These are phyloP conservation scores for Macrobrachium nipponense DNA, from an alignment of 1,140 invertebrate species.

Conservation along the genomic window DNA sequence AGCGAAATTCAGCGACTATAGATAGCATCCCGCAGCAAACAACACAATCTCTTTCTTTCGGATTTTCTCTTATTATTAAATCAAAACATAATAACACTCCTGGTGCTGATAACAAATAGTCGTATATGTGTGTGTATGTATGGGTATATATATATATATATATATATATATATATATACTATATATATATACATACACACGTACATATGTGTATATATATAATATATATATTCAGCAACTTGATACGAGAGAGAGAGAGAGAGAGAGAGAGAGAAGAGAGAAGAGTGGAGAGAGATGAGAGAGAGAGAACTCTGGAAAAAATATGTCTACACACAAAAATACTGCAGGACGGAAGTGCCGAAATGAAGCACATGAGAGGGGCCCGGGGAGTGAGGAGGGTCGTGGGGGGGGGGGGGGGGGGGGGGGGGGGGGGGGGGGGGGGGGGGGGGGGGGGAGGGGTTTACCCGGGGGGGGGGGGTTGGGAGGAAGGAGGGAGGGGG, in stretches of 20 bases:
- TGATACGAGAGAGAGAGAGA: conserved; percentile 1
- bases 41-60: too few relatives aligned
- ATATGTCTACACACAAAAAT: too few relatives aligned
- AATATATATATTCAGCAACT: too few relatives aligned
- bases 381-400: neutral
- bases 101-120: neutral
- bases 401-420: neutral
- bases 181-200: too few relatives aligned
- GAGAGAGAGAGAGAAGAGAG: conserved; percentile 20
- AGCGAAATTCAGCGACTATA: too few relatives aligned
- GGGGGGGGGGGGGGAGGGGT: too few relatives aligned
- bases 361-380: too few relatives aligned
- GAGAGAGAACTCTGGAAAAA: neutral
- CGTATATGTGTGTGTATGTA: conserved; percentile 36
- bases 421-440: neutral
- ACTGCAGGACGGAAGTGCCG: too few relatives aligned
- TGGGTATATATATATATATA: conserved; percentile 14
- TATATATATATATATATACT: too few relatives aligned
- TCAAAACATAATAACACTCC: neutral
- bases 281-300: neutral
- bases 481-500: neutral
- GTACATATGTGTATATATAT: conserved; percentile 6
- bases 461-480: too few relatives aligned
- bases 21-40: too few relatives aligned
- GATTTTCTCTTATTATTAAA: too few relatives aligned